Base-by-base conservation (phyloP, 2,113 vertebrate genomes). In the Zosterops lateralis region DNA sequence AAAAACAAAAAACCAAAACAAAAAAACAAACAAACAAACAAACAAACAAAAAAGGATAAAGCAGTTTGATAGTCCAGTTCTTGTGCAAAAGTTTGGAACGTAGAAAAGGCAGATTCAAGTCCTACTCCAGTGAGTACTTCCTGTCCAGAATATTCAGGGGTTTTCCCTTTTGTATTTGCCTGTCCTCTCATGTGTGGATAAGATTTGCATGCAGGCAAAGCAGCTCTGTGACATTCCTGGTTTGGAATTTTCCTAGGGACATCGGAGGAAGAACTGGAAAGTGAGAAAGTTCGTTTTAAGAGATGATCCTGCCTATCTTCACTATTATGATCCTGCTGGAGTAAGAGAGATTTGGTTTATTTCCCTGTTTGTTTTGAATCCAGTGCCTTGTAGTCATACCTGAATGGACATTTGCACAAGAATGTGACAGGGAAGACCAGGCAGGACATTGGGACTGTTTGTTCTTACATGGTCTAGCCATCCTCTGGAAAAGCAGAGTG, bases 231-330 rank as follows among this genome's bases (percentile, higher is more conserved):
- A 70, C 7, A 28, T 80, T 58, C 17, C 9, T 87, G 26, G 0
- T 50, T 62, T 83, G 56, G 11, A 67, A 57, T 84, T 94, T 91
- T 74, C 56, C 65, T 74, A 99, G 99, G 99, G 99, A 24, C 99
- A 99, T 54, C 97, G 98, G 79, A 98, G 99, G 81, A 99, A 99
- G 97, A 99, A 99, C 97, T 99, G 99, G 99, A 99, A 99, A 97
- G 99, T 99, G 78, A 98, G 99, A 17, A 99, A 99, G 88, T 99
- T 99, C 76, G 95, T 99, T 61, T 97, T 99, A 65, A 98, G 99
- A 95, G 99, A 99, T 7, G 98, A 99, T 78, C 99, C 99, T n/a
- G 99, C 99, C 4, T 99, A 98, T 67, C 95, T 99, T 79, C 99
- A 99, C 92, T 99, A 99, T 94, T 99, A 99, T 22, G 99, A 99